These are phyloP conservation scores for Caenorhabditis tropicalis DNA, from an alignment of 1,140 invertebrate species.

Conservation along the genomic window DNA sequence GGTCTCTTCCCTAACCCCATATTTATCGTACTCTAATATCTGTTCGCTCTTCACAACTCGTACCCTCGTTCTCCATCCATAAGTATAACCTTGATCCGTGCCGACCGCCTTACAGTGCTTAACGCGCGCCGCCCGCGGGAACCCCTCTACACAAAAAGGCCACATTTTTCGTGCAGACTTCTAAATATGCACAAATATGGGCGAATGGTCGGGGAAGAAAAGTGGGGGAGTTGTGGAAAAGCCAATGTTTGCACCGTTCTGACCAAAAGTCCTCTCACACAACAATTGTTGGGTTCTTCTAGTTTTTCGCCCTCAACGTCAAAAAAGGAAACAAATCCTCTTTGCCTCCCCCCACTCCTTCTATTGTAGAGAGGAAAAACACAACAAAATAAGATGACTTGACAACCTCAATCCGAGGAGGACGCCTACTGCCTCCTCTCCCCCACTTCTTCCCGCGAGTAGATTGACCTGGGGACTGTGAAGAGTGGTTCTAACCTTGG, in stretches of 20 bases:
- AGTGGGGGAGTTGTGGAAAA: conserved; percentile 18
- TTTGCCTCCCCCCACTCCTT: background rate
- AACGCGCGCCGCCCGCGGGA: conserved; percentile 1
- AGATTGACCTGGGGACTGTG: conserved; percentile 41
- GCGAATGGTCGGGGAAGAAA: background rate
- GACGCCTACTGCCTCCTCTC: background rate
- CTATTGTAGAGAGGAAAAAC: conserved; percentile 13
- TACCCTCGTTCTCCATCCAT: background rate
- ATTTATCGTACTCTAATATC: background rate
- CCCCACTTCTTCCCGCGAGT: background rate
- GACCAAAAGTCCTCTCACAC: background rate
- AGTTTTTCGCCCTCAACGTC: background rate
- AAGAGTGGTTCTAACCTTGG: conserved; percentile 38
- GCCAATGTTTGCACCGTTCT: conserved; percentile 27
- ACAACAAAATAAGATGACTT: conserved; percentile 28
- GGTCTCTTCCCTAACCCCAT: background rate
- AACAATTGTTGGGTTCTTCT: conserved; percentile 13
- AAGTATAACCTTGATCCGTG: conserved; percentile 42
- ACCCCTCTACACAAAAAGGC: conserved; percentile 12
- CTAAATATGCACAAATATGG: conserved; percentile 44
- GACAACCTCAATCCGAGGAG: conserved; percentile 15
- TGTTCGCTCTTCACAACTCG: background rate
- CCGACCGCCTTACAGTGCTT: conserved; percentile 34
- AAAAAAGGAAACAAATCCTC: conserved; percentile 37
- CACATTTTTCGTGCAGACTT: conserved; percentile 28